Percentiles rank a stretch among this genome's conserved stretches.
phyloP scores from a whole-genome alignment of 2,888 invertebrate genomes.

The Tanytarsus gracilentus region DNA sequence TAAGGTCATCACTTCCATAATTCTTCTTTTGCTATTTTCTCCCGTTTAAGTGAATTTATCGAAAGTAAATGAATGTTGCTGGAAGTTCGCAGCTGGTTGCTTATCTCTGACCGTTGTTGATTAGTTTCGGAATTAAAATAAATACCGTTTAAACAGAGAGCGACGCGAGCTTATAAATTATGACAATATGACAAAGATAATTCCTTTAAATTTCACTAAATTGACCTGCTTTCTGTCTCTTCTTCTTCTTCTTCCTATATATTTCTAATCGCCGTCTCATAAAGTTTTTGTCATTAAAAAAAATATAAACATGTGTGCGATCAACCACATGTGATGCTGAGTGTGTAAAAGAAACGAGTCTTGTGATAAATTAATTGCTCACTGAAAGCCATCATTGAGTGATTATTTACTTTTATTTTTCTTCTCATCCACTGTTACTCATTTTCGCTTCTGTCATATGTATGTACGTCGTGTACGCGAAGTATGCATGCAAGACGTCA shows the following conservation, averaged over 20 bases:
- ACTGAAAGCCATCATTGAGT: neutral
- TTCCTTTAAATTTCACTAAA: constrained; percentile 2
- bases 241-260: neutral
- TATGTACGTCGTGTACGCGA: neutral
- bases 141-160: neutral
- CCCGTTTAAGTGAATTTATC: neutral
- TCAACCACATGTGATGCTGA: no score
- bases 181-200: neutral
- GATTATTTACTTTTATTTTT: neutral
- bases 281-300: neutral
- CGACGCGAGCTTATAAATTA: constrained; percentile 3
- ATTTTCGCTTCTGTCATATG: no score
- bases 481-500: constrained; percentile 14
- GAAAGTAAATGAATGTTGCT: neutral
- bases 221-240: constrained; percentile 2
- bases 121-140: constrained; percentile 3
- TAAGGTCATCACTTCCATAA: constrained; percentile 3
- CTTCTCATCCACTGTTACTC: neutral
- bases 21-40: no score
- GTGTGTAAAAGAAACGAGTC: constrained; percentile 8
- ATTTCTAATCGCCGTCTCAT: no score
- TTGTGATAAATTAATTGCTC: neutral
- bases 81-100: neutral
- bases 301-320: no score
- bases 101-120: neutral